Base-by-base conservation (phyloP, 37 sponge, comb jelly and placozoan genomes). In the Lycopodina hypogea region DNA sequence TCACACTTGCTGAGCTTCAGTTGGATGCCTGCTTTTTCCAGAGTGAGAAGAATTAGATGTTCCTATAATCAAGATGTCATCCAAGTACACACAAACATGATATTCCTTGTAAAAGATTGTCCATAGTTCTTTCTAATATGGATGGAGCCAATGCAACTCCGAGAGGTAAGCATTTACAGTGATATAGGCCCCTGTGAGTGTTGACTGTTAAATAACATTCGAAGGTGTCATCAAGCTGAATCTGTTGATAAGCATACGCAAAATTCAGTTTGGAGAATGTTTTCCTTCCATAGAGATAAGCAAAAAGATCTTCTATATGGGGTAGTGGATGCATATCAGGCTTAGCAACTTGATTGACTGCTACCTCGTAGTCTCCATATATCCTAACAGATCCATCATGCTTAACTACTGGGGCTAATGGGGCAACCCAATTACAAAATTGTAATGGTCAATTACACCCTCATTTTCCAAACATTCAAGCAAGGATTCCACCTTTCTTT, bases 101-200 rank as follows among this genome's bases (percentile, higher is more conserved):
- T 37, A 76, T 17, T 9, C 70, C 77, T 29, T 53, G 68, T 23
- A 83, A 59, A 19, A 83, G 38, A 3, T 55, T 24, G 19, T 83
- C 84, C 69, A 83, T 83, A 24, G 56, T 73, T 50, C 81, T 42
- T 55, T 86, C 81, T 32, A 72, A 86, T 14, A 80, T 80, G 1
- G 76, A 53, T 33, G 80, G 81, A 42, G 75, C 81, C 21, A 70
- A 64, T 9, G 81, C 23, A 22, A 86, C 56, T 19, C 81, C 87
- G 32, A 80, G 79, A 1, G 76, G 81, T 34, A 80, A 69, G 15
- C 86, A 40, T 32, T 68, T 78, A 42, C 71, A 85, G 26, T 60
- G 78, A 67, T 45, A 78, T 23, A 80, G 52, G 18, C 86, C 86
- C 45, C 72, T 78, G 33, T 78, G 50, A 14, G 78, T 78, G 38